Conservation (phyloP, 2,888 invertebrate genomes). For the Scotopteryx bipunctaria region DNA sequence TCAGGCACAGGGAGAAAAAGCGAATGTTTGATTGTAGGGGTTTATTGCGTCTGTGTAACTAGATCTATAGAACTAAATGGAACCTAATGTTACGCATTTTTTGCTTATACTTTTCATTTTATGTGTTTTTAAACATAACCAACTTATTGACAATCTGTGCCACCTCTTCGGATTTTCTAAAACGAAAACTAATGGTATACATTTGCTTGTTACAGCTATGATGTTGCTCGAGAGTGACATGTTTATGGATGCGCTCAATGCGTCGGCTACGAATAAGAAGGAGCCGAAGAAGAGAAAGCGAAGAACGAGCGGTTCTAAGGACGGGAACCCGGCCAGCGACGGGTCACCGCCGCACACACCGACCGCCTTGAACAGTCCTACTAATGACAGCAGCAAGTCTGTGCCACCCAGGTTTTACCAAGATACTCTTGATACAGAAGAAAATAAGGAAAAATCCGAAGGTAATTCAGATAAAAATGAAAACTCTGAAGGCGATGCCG, state of each 20-base stretch:
- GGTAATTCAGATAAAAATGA: slow-evolving; percentile 57
- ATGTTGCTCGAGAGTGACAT: slow-evolving; percentile 94
- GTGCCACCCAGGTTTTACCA: slow-evolving; percentile 93
- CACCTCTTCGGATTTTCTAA: too few relatives aligned
- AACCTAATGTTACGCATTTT: slow-evolving; percentile 23
- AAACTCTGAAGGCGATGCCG: slow-evolving; percentile 44
- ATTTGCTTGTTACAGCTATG: slow-evolving; percentile 84
- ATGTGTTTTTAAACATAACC: too few relatives aligned
- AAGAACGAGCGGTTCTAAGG: slow-evolving; percentile 87
- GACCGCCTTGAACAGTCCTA: slow-evolving; percentile 73
- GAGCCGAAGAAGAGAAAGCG: slow-evolving; percentile 91
- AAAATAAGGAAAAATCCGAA: slow-evolving; percentile 77
- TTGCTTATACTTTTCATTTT: slow-evolving; percentile 7
- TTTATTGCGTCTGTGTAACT: too few relatives aligned
- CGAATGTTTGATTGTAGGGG: too few relatives aligned
- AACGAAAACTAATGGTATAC: slow-evolving; percentile 4
- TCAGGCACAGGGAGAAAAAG: too few relatives aligned
- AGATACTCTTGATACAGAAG: slow-evolving; percentile 91
- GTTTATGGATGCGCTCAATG: slow-evolving; percentile 95
- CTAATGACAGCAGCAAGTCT: slow-evolving; percentile 75
- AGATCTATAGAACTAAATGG: too few relatives aligned
- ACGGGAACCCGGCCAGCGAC: slow-evolving; percentile 76
- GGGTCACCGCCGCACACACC: slow-evolving; percentile 83
- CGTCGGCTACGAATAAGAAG: slow-evolving; percentile 89
- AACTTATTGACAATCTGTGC: too few relatives aligned